Conservation (phyloP, 2,113 vertebrate species). For the Myiopsitta monachus region DNA sequence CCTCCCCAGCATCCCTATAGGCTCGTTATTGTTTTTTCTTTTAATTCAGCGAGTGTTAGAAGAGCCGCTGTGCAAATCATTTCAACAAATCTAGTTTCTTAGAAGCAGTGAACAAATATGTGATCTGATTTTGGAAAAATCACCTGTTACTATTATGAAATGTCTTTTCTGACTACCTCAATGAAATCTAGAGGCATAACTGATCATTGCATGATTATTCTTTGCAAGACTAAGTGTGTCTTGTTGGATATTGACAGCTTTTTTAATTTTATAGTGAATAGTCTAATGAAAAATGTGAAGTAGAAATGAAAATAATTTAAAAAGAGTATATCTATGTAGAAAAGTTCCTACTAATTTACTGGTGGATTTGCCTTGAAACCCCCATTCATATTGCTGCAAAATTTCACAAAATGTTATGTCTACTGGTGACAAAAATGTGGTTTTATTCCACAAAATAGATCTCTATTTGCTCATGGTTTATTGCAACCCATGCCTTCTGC, state of each 20-base stretch:
- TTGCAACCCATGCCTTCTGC: neutral
- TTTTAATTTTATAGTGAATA: neutral
- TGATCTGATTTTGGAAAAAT: neutral
- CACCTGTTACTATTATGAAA: neutral
- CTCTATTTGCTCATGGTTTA: neutral
- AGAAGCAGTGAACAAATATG: fast-evolving
- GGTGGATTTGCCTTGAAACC: neutral
- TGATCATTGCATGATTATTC: neutral
- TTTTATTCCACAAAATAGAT: neutral
- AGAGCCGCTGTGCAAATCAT: neutral
- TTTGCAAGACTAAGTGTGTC: neutral
- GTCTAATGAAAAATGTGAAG: neutral
- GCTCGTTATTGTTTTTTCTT: neutral
- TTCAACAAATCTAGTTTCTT: neutral
- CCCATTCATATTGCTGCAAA: neutral
- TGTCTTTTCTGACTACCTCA: neutral
- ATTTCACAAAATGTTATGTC: neutral
- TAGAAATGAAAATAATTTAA: neutral
- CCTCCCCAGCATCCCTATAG: no score
- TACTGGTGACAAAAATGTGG: neutral
- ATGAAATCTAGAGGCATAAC: neutral
- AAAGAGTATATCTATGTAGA: neutral
- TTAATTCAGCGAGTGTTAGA: neutral
- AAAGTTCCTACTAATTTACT: neutral
- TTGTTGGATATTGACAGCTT: neutral